Conservation (phyloP, 1,140 invertebrate genomes). For the Andricus grossulariae region DNA sequence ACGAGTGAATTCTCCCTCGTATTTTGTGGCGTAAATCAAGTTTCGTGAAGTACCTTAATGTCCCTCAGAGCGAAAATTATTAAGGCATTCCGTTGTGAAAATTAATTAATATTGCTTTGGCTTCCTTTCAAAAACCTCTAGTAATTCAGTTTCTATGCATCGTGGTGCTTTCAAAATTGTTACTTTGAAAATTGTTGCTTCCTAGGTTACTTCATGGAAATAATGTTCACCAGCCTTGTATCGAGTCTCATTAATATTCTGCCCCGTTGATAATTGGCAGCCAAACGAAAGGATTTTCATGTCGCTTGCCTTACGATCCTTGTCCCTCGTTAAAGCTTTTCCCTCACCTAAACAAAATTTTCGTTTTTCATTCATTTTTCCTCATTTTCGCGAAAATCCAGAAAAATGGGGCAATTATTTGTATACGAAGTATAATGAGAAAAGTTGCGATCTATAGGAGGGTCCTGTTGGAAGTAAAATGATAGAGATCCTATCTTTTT, state of each 20-base stretch:
- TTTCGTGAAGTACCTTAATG: no score
- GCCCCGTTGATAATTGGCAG: background rate
- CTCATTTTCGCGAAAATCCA: background rate
- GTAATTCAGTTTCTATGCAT: no score
- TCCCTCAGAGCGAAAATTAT: no score
- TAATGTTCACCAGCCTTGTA: background rate
- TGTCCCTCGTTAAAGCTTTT: background rate
- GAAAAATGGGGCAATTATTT: background rate
- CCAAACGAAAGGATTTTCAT: conserved; percentile 16
- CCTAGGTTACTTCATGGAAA: background rate
- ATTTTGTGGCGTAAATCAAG: no score
- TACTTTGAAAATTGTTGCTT: background rate
- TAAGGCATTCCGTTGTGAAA: no score
- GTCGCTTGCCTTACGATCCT: background rate
- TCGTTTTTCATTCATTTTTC: background rate
- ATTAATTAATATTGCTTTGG: no score
- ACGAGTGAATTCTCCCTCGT: no score
- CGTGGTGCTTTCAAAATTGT: background rate
- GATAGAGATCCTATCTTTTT: no score
- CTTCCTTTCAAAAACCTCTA: no score
- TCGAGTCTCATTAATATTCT: conserved; percentile 5
- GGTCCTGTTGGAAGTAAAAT: background rate
- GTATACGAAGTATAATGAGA: background rate
- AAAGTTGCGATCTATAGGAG: background rate
- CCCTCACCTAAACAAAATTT: background rate